Conservation (phyloP, 1,140 invertebrate species). For the Drosophila athabasca region DNA sequence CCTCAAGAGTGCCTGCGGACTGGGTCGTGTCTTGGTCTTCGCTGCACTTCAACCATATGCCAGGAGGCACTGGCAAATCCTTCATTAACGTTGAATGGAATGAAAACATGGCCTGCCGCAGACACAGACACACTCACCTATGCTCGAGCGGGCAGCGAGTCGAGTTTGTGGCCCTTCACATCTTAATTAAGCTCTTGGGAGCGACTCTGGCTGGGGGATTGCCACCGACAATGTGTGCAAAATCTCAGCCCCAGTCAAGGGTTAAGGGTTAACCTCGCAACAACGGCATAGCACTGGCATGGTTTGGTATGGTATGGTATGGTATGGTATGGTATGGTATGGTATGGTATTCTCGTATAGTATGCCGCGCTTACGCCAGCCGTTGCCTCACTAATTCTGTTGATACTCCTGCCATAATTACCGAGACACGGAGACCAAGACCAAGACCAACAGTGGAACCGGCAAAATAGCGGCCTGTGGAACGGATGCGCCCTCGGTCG, state of each 20-base stretch:
- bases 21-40: constrained; percentile 3
- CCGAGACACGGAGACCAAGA: constrained; percentile 22
- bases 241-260: constrained; percentile 64
- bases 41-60: constrained; percentile 2
- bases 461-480: constrained; percentile 2
- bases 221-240: constrained; percentile 54
- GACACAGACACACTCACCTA: constrained; percentile 25
- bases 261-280: constrained; percentile 51
- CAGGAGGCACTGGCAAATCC: constrained; percentile 43
- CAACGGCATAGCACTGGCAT: neutral
- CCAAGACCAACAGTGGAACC: constrained; percentile 1
- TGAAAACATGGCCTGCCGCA: constrained; percentile 44
- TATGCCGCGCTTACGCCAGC: no score
- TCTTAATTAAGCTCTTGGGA: constrained; percentile 80
- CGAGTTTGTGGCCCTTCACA: constrained; percentile 55
- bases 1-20: no score
- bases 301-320: constrained; percentile 5
- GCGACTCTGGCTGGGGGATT: constrained; percentile 60
- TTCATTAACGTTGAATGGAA: constrained; percentile 80
- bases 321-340: constrained; percentile 4
- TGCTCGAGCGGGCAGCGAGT: constrained; percentile 34
- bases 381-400: constrained; percentile 61
- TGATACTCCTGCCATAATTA: constrained; percentile 73
- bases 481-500: constrained; percentile 63
- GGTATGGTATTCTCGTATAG: no score